These are phyloP conservation scores for Stictocephala bisonia DNA, from an alignment of 2,888 invertebrate species.

Conservation along the genomic window DNA sequence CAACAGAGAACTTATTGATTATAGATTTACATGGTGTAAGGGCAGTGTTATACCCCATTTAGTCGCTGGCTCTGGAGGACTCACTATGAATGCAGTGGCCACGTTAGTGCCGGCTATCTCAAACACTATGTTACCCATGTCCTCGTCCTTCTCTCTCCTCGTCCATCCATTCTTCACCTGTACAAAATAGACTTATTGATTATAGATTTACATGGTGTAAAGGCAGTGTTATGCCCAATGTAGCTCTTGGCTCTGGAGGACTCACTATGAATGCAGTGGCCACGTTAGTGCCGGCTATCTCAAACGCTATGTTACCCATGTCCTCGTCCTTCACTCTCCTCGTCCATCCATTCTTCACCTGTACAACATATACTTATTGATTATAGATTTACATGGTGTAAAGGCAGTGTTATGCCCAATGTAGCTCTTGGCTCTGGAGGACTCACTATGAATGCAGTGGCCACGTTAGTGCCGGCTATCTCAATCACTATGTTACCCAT, in stretches of 20 bases:
- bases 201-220: too few species aligned
- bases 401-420: slow-evolving; percentile 91
- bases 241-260: slow-evolving; percentile 90
- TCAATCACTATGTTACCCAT: slow-evolving; percentile 93
- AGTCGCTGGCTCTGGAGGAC: slow-evolving; percentile 90
- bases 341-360: slow-evolving; percentile 86
- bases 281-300: slow-evolving; percentile 94
- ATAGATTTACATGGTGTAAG: too few species aligned
- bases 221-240: slow-evolving; percentile 91
- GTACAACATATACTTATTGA: too few species aligned
- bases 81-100: slow-evolving; percentile 92
- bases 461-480: slow-evolving; percentile 93
- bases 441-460: slow-evolving; percentile 92
- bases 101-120: slow-evolving; percentile 96
- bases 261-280: slow-evolving; percentile 94
- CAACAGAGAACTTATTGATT: too few species aligned
- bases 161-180: slow-evolving; percentile 87
- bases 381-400: too few species aligned
- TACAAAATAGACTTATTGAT: too few species aligned
- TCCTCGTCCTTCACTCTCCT: slow-evolving; percentile 95
- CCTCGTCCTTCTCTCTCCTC: slow-evolving; percentile 93
- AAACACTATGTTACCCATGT: slow-evolving; percentile 91
- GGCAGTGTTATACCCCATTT: slow-evolving; percentile 93
- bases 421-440: slow-evolving; percentile 92
- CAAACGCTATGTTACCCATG: slow-evolving; percentile 91